Percentiles rank a stretch among this genome's conserved stretches.
Conservation (phyloP, 2,113 vertebrate species). For the Xenopus laevis region DNA sequence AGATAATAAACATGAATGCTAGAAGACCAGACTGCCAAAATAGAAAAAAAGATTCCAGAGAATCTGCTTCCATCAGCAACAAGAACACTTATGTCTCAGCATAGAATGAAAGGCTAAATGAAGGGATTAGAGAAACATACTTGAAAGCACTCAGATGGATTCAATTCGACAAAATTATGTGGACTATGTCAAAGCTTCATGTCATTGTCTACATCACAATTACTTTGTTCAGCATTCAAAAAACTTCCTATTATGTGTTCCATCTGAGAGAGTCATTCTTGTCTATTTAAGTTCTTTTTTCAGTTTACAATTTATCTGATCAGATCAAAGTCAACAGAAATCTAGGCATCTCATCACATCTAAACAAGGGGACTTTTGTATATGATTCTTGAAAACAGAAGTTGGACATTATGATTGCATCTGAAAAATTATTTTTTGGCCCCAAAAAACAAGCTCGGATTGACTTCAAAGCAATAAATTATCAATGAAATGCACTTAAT, state of each 20-base stretch:
- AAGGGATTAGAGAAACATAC: conserved; percentile 51
- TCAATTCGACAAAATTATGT: conserved; percentile 48
- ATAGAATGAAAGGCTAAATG: conserved; percentile 48
- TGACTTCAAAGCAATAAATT: conserved; percentile 14
- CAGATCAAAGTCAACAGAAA: conserved; percentile 13
- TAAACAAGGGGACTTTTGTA: conserved; percentile 1
- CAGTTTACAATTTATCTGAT: conserved; percentile 24
- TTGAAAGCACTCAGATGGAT: conserved; percentile 47
- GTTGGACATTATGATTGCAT: background rate
- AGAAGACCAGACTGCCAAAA: background rate
- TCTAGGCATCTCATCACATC: conserved; percentile 21
- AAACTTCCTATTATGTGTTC: conserved; percentile 24
- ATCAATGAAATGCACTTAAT: background rate
- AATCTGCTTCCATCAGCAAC: conserved; percentile 26
- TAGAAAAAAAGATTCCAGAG: conserved; percentile 2
- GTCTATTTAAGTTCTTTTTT: conserved; percentile 24
- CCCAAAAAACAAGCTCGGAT: background rate
- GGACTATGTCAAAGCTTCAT: conserved; percentile 45
- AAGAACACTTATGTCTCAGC: conserved; percentile 28
- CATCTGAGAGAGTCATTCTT: conserved; percentile 13
- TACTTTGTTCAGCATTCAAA: conserved; percentile 53
- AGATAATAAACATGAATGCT: conserved; percentile 4
- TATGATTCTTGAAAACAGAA: background rate
- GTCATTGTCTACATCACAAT: conserved; percentile 51
- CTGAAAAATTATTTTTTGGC: conserved; percentile 15